Percentiles rank a stretch among this genome's conserved stretches.
These are phyloP conservation scores for Callaeas wilsoni DNA, from an alignment of 2,113 vertebrate genomes.

Conservation along the genomic window DNA sequence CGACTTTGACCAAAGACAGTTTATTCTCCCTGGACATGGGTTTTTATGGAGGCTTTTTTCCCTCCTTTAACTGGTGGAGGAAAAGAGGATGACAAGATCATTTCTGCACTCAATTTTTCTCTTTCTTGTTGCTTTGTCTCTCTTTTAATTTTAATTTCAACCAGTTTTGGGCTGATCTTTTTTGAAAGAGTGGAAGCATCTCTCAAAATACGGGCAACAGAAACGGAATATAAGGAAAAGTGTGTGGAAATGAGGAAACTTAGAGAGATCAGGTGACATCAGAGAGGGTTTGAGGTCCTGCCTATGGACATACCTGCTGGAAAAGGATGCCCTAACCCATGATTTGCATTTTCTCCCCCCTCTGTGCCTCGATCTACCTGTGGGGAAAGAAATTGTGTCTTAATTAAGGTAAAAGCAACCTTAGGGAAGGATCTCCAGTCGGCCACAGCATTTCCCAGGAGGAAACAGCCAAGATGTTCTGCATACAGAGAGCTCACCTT, in stretches of 20 bases:
- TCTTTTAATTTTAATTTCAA: not conserved
- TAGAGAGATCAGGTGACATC: not conserved
- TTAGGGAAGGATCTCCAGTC: not conserved
- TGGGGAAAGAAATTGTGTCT: not conserved
- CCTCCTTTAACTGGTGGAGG: not conserved
- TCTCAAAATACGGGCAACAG: not conserved
- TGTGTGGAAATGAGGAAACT: not conserved
- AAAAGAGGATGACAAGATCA: not conserved
- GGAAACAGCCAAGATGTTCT: not conserved
- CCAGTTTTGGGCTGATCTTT: not conserved
- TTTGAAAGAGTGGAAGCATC: not conserved
- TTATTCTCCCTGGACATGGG: not conserved
- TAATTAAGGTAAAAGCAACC: not conserved
- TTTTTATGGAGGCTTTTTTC: not conserved
- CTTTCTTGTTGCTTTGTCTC: not conserved
- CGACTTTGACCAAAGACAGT: not conserved
- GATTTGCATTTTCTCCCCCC: not conserved
- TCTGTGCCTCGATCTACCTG: not conserved
- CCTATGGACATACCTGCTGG: not conserved
- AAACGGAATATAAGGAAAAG: not conserved
- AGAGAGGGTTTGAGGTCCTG: not conserved
- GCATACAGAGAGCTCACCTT: fast-evolving
- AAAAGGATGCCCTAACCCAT: not conserved
- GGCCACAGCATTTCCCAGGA: not conserved
- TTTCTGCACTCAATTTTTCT: not conserved